Percentiles rank a stretch among this genome's conserved stretches.
Evolutionary conservation across 2,113 vertebrate genomes (phyloP).

Genomic region (Bathybates hornii): DNA sequence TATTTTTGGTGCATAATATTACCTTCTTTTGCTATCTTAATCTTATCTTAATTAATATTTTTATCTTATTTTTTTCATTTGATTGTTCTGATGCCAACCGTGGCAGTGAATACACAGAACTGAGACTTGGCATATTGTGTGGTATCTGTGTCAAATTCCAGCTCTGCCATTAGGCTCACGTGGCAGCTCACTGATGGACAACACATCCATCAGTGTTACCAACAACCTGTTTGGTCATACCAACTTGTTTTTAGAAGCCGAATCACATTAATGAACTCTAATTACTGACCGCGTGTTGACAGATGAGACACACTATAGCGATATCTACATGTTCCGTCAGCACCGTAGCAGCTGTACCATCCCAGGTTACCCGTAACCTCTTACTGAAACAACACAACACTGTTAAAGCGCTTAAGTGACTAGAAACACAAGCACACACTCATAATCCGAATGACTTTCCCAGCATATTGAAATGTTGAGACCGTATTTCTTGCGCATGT

Average conservation of each 20-base stretch:
- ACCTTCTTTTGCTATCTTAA: neutral
- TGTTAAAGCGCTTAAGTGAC: neutral
- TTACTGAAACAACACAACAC: constrained; percentile 29
- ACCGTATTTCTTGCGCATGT: neutral
- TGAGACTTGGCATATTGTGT: neutral
- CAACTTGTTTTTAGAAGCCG: constrained; percentile 45
- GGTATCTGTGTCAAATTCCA: constrained; percentile 26
- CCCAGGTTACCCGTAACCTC: constrained; percentile 27
- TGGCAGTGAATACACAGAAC: neutral
- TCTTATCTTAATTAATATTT: neutral
- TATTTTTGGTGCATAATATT: neutral
- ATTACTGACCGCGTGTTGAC: constrained; percentile 29
- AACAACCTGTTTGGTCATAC: neutral
- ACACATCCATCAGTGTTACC: neutral
- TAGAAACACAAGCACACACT: neutral
- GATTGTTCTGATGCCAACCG: neutral
- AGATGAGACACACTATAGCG: constrained; percentile 2
- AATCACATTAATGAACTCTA: constrained; percentile 26
- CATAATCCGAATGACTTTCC: neutral
- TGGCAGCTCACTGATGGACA: constrained; percentile 7
- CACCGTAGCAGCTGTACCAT: constrained; percentile 39
- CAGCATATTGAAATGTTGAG: neutral
- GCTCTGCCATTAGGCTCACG: neutral
- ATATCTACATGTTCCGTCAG: constrained; percentile 38
- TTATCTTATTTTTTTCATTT: neutral